These are phyloP conservation scores for Dilophus febrilis DNA, from an alignment of 2,888 invertebrate species.

Conservation along the genomic window DNA sequence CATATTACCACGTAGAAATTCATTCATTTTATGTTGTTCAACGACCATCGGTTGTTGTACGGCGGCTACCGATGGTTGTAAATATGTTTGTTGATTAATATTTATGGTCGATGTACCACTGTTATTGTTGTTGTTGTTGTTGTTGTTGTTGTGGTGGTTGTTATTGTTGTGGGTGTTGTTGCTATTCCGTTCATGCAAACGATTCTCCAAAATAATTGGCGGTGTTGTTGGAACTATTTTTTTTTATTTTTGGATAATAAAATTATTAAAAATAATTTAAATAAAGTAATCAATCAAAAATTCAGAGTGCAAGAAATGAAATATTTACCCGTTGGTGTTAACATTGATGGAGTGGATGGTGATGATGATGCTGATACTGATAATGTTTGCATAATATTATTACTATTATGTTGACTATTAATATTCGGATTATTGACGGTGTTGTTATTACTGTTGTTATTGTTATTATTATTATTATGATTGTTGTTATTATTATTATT, in stretches of 20 bases:
- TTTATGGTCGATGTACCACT: background rate
- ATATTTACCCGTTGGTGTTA: slow-evolving; percentile 9
- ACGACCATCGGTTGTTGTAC: slow-evolving; percentile 7
- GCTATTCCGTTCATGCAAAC: slow-evolving; percentile 10
- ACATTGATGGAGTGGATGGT: too few relatives aligned
- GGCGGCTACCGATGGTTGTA: background rate
- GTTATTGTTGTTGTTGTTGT: slow-evolving; percentile 13
- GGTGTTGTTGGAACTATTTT: too few relatives aligned
- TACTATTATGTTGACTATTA: background rate
- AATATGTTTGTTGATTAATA: background rate
- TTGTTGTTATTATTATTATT: background rate
- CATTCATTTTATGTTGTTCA: slow-evolving; percentile 21
- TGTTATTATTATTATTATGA: background rate
- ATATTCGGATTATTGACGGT: background rate
- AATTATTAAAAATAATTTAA: too few relatives aligned
- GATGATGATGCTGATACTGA: too few relatives aligned
- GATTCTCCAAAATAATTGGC: slow-evolving; percentile 14
- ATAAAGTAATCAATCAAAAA: too few relatives aligned
- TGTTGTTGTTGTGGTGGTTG: background rate
- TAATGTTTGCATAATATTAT: too few relatives aligned
- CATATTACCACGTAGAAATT: slow-evolving; percentile 20
- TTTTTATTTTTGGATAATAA: too few relatives aligned
- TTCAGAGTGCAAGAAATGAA: too few relatives aligned
- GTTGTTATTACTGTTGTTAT: background rate
- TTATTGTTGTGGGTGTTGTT: background rate